phyloP scores from a whole-genome alignment of 2,888 invertebrate species.

The Folsomia candida region DNA sequence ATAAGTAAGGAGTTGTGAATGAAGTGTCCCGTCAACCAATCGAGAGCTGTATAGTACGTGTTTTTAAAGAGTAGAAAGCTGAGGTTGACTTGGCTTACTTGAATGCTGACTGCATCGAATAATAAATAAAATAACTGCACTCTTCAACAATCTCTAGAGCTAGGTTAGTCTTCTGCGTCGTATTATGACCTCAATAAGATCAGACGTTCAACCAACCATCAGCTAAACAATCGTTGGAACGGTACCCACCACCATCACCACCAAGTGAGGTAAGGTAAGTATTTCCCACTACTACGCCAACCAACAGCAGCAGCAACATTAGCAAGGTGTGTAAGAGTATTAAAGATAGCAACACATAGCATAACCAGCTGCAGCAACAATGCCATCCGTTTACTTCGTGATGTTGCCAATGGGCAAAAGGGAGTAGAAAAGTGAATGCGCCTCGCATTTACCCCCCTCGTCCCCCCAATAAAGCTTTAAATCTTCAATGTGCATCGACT shows the following conservation, averaged over 20 bases:
- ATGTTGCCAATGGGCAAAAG: not conserved
- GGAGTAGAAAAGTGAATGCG: not conserved
- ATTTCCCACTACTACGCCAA: not conserved
- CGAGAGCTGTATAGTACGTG: not conserved
- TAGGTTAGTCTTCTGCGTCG: constrained; percentile 50
- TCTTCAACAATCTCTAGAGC: constrained; percentile 5
- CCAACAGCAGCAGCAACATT: not conserved
- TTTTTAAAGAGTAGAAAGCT: constrained; percentile 4
- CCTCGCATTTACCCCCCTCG: not conserved
- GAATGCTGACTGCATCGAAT: not conserved
- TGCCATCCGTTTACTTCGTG: not conserved
- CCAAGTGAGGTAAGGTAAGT: constrained; percentile 3
- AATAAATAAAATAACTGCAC: constrained; percentile 7
- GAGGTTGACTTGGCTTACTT: not conserved
- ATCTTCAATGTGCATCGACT: not conserved
- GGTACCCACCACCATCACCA: constrained; percentile 2
- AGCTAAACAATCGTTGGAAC: not conserved
- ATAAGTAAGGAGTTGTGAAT: not conserved
- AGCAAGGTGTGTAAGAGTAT: not conserved
- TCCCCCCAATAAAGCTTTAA: not conserved
- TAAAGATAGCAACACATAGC: constrained; percentile 2
- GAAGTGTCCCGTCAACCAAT: not conserved
- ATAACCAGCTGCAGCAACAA: not conserved
- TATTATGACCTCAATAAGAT: constrained; percentile 48
- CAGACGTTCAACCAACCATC: constrained; percentile 1